Evolutionary conservation across 1,140 invertebrate genomes (phyloP), one percentile per base, ranked within the genome.

Genomic region (Nomia melanderi): DNA sequence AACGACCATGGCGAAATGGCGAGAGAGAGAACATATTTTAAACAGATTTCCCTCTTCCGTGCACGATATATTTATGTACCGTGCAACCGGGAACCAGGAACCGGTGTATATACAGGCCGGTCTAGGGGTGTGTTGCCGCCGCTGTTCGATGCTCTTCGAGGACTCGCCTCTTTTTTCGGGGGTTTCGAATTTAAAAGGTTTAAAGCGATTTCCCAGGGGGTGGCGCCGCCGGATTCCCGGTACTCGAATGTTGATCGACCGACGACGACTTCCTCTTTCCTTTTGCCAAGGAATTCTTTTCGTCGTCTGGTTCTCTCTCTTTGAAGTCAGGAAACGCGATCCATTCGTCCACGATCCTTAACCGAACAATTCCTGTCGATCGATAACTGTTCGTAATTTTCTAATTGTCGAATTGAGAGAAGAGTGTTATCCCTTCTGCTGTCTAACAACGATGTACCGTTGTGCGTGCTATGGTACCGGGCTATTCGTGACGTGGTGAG

Each of bases 181-280:
- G 53, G 62, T 76, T 57, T 71, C 85, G 81, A 90, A 89, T 92
- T 91, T 92, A 91, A 92, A 92, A 91, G 90, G 92, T 92, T 92
- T 91, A 91, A 90, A 91, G 70, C 92, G 91, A 92, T 92, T 92
- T 92, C 91, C 91, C 91, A 83, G 67, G 89, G 88, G 90, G 85
- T 87, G 85, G 83, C 65, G 73, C 80, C 81, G 86, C 69, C 83
- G 82, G 79, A 88, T 89, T 86, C 78, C 86, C 86, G 84, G 81
- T 82, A 66, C 82, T 83, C 81, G 77, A 82, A 87, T 78, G 78
- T 76, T 77, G 83, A 84, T 87, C 82, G 77, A 82, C 54, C 86
- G 71, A 70, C 65, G 64, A 59, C 73, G 75, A 84, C 41, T 56
- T 56, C 20, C 41, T 56, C 62, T 31, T 60, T 67, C 73, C 29